Evolutionary conservation across 2,113 vertebrate species (phyloP).

Genomic region (Eublepharis macularius): DNA sequence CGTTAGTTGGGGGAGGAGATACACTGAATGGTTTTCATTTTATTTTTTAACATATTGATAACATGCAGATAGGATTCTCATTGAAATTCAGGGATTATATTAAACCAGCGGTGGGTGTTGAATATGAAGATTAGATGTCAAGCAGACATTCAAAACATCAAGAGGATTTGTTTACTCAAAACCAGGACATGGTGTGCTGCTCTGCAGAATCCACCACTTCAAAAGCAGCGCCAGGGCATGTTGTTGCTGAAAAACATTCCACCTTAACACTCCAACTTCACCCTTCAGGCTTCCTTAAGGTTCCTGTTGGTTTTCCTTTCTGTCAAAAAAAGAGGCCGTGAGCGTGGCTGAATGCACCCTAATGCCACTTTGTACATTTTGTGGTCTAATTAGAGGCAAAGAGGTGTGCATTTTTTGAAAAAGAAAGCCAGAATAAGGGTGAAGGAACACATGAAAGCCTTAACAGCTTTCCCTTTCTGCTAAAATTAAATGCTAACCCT

Average conservation of each 20-base stretch:
- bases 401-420: slow-evolving; percentile 67
- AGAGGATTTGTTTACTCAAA: slow-evolving; percentile 42
- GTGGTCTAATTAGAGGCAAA: slow-evolving; percentile 77
- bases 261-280: slow-evolving; percentile 57
- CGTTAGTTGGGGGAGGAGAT: slow-evolving; percentile 23
- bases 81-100: slow-evolving; percentile 35
- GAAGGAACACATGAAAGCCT: slow-evolving; percentile 56
- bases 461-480: slow-evolving; percentile 60
- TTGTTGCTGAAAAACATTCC: slow-evolving; percentile 50
- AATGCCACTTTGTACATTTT: slow-evolving; percentile 64
- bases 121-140: slow-evolving; percentile 37
- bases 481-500: slow-evolving; percentile 65
- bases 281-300: not conserved
- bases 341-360: slow-evolving; percentile 59
- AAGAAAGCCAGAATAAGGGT: slow-evolving; percentile 51
- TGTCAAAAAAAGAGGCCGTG: slow-evolving; percentile 50
- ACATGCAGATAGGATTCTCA: slow-evolving; percentile 43
- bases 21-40: slow-evolving; percentile 3
- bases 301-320: slow-evolving; percentile 29
- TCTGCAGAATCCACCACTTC: slow-evolving; percentile 27
- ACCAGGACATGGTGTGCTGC: slow-evolving; percentile 23
- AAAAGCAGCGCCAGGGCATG: slow-evolving; percentile 30
- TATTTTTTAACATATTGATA: slow-evolving; percentile 22
- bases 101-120: slow-evolving; percentile 6
- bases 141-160: slow-evolving; percentile 37